Evolutionary conservation across 2,113 vertebrate genomes (phyloP).

Genomic region (Peucedramus taeniatus): DNA sequence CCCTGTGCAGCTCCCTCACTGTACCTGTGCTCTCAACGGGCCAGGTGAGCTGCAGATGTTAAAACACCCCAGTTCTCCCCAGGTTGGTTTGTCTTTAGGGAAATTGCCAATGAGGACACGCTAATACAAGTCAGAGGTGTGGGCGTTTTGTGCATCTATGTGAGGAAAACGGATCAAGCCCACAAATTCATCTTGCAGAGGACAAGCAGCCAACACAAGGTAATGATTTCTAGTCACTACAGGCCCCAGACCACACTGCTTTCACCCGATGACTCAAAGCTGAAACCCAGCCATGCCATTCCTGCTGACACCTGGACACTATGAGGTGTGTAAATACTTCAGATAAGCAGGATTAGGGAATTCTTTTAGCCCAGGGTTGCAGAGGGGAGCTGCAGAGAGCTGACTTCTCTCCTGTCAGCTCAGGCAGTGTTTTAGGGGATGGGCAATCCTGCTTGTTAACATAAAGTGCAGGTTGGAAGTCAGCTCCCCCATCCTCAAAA

Average conservation of each 20-base stretch:
- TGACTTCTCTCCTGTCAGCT: not conserved
- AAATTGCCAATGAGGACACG: not conserved
- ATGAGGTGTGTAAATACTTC: not conserved
- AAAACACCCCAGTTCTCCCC: not conserved
- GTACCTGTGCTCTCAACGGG: accelerated
- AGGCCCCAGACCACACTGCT: constrained; percentile 19
- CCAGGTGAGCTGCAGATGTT: not conserved
- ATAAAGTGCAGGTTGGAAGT: not conserved
- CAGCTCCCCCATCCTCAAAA: not conserved
- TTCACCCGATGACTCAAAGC: not conserved
- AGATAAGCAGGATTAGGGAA: constrained; percentile 9
- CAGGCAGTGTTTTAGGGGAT: accelerated
- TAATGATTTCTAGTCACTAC: constrained; percentile 21
- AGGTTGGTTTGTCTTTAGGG: not conserved
- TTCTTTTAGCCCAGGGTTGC: not conserved
- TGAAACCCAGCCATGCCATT: not conserved
- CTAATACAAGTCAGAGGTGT: constrained; percentile 3
- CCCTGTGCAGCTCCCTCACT: accelerated
- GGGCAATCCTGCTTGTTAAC: not conserved
- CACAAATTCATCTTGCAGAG: not conserved
- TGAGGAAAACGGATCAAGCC: not conserved
- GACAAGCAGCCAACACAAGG: not conserved
- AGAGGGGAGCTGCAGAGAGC: not conserved
- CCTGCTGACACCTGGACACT: not conserved
- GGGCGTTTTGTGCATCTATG: not conserved